Percentiles rank a stretch among this genome's conserved stretches.
These are phyloP conservation scores for Camptogramma bilineatum DNA, from an alignment of 2,888 invertebrate species.

Conservation along the genomic window DNA sequence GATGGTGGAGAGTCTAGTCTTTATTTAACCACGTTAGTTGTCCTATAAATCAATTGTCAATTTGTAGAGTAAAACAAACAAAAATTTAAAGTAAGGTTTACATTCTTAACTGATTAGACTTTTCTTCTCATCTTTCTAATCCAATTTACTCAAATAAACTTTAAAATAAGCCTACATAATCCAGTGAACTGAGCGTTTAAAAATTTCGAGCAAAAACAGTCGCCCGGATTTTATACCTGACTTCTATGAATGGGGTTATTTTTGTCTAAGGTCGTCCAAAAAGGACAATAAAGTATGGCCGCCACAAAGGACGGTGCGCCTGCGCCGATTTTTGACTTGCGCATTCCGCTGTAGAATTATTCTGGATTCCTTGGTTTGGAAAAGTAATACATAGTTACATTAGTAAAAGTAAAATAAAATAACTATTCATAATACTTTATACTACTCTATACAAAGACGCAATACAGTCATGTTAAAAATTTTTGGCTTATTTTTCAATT, in stretches of 20 bases:
- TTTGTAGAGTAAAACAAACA: too few species aligned
- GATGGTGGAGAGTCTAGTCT: too few species aligned
- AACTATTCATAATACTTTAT: too few species aligned
- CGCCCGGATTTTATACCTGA: constrained; percentile 76
- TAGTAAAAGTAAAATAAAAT: too few species aligned
- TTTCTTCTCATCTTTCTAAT: background rate
- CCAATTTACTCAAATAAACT: constrained; percentile 11
- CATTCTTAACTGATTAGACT: background rate
- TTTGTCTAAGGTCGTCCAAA: constrained; percentile 70
- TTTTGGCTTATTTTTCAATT: background rate
- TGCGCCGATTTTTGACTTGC: constrained; percentile 73
- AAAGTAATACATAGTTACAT: too few species aligned
- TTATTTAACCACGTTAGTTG: too few species aligned
- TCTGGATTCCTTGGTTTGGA: background rate
- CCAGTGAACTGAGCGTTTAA: constrained; percentile 26
- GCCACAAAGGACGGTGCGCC: constrained; percentile 77
- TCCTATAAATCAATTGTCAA: too few species aligned
- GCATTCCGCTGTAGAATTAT: constrained; percentile 57
- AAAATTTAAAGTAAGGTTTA: too few species aligned
- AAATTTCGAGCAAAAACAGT: constrained; percentile 47
- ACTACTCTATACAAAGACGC: too few species aligned
- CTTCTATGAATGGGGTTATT: constrained; percentile 79
- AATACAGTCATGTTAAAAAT: background rate
- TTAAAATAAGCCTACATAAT: constrained; percentile 29
- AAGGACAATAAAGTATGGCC: constrained; percentile 78